Evolutionary conservation across 2,797 vertebrate genomes (phyloP).

Genomic region (Todus mexicanus): DNA sequence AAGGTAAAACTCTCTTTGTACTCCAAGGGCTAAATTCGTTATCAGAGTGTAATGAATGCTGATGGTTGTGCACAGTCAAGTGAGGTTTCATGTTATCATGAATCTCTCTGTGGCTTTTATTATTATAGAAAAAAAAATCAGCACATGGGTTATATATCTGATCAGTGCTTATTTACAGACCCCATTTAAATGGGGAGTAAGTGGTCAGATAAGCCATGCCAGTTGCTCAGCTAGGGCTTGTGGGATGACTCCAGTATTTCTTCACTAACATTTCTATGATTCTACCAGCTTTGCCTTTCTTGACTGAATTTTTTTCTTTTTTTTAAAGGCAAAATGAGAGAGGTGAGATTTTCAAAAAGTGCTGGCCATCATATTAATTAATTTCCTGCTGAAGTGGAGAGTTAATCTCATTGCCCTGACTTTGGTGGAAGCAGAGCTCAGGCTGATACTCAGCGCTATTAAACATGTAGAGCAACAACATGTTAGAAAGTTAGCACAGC

Average conservation of each 20-base stretch:
- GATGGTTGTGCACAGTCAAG: background rate
- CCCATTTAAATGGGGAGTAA: background rate
- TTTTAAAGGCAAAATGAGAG: background rate
- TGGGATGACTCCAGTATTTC: background rate
- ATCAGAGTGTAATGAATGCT: constrained; percentile 7
- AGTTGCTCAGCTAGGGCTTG: background rate
- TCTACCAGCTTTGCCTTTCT: background rate
- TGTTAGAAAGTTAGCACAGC: background rate
- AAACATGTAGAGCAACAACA: background rate
- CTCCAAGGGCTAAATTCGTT: background rate
- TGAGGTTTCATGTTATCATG: constrained; percentile 13
- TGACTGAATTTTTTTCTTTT: background rate
- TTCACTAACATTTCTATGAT: background rate
- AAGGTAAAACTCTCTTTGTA: constrained; percentile 14
- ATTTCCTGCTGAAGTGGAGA: background rate
- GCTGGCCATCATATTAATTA: background rate
- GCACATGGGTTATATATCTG: background rate
- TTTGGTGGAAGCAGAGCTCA: background rate
- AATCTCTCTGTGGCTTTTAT: constrained; percentile 34
- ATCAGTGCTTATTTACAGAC: background rate
- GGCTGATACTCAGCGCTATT: background rate
- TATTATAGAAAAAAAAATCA: constrained; percentile 37
- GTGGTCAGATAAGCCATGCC: background rate
- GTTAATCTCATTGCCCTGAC: background rate
- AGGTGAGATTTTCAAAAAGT: background rate